Evolutionary conservation across 2,113 vertebrate genomes (phyloP), one percentile per base, ranked within the genome.

Genomic region (Rhea americana): DNA sequence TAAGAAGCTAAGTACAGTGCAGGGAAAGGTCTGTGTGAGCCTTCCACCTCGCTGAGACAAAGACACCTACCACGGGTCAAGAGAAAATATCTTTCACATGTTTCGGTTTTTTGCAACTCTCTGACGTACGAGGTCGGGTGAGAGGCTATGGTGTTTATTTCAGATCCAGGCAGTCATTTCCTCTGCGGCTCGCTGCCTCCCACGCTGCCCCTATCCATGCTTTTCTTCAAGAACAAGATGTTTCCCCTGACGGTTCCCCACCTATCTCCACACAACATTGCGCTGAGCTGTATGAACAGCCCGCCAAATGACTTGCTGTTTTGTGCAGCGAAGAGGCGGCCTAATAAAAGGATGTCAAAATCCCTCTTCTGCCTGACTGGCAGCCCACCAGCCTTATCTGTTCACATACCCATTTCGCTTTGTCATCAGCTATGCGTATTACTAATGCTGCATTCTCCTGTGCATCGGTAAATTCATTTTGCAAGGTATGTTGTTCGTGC

Each of bases 161-260:
- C 72, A 9, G 15, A 81, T 21, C 8, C 26, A 24, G 81, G 20
- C 55, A 26, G 19, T 86, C 21, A 6, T 53, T 85, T 73, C 3
- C 18, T 28, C 63, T 77, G 41, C 28, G 65, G 9, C 26, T 90
- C 43, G 51, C 13, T 67, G 30, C 41, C n/a, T 81, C 32, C n/a
- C 24, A 9, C 1, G 1, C 13, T 76, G 66, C 9, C 21, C 15
- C n/a, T 11, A 22, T 20, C 26, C 9, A 3, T 3, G 3, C 2
- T 1, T 55, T 80, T 82, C 47, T 87, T 72, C 58, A 30, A 37
- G 21, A 89, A 24, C 9, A 19, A 1, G 7, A 14, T 50, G 13
- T 81, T 73, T 26, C 20, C 19, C 7, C 28, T 37, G 11, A 51
- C 8, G 56, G 28, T 9, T 59, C 7, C 15, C 43, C 3, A 4